Evolutionary conservation across 2,888 invertebrate genomes (phyloP).

Genomic region (Antitype chi): DNA sequence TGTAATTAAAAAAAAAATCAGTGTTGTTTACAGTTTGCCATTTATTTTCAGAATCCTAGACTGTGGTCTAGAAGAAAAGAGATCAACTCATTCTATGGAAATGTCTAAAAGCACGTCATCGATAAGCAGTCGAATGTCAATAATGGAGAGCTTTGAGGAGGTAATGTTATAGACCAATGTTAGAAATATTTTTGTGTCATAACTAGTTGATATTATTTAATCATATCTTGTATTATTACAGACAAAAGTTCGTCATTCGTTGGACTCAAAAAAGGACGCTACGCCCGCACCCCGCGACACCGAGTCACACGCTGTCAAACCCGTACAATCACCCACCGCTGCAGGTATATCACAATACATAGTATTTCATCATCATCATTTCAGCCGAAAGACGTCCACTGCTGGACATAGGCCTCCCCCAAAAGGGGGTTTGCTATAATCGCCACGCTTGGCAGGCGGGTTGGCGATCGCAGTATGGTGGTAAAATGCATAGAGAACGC

Average conservation of each 20-base stretch:
- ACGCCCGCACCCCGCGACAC: constrained; percentile 72
- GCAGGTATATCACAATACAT: constrained; percentile 79
- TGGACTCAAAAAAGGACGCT: constrained; percentile 79
- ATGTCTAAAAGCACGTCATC: constrained; percentile 90
- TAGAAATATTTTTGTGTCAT: neutral
- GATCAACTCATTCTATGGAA: constrained; percentile 86
- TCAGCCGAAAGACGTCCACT: too few species aligned
- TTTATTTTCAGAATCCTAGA: constrained; percentile 81
- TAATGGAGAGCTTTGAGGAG: constrained; percentile 86
- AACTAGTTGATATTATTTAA: neutral
- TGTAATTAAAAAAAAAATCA: too few species aligned
- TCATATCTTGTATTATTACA: constrained; percentile 59
- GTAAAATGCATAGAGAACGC: too few species aligned
- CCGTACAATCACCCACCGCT: constrained; percentile 86
- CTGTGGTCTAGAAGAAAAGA: constrained; percentile 85
- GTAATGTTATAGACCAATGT: constrained; percentile 63
- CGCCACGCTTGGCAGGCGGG: too few species aligned
- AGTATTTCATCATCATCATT: too few species aligned
- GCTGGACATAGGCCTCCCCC: too few species aligned
- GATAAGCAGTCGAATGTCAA: constrained; percentile 86
- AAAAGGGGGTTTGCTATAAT: too few species aligned
- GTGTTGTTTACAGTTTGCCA: too few species aligned
- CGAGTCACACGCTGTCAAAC: constrained; percentile 71
- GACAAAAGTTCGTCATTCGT: constrained; percentile 82
- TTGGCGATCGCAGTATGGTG: too few species aligned